Percentiles rank a stretch among this genome's conserved stretches.
Evolutionary conservation across 23 tunicate species (phyloP).

Genomic region (Ascidia mentula): DNA sequence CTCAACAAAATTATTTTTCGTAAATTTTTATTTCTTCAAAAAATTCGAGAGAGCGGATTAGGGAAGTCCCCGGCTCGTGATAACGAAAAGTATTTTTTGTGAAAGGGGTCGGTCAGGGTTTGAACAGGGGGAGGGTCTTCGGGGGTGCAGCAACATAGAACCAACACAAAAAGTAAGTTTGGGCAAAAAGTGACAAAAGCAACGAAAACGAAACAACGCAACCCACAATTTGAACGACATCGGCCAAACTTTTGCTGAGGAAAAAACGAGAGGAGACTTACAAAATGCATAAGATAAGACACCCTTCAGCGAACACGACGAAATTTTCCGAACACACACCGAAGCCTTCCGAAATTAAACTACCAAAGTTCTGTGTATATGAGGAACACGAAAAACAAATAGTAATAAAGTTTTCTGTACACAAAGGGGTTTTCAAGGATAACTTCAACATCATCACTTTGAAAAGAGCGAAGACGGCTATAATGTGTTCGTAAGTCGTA

Average conservation of each 20-base stretch:
- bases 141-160: constrained; percentile 1
- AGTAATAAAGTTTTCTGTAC: no score
- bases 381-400: not conserved
- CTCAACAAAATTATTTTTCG: no score
- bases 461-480: no score
- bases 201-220: not conserved
- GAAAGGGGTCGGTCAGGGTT: not conserved
- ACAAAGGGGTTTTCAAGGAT: no score
- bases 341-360: constrained; percentile 4
- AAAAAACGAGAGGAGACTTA: no score
- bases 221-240: not conserved
- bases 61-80: not conserved
- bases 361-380: not conserved
- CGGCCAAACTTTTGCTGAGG: no score
- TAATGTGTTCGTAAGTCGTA: no score
- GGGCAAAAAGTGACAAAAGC: not conserved
- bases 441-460: no score
- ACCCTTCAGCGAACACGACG: not conserved
- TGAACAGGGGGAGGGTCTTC: not conserved
- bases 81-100: not conserved
- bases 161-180: constrained; percentile 8
- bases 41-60: not conserved
- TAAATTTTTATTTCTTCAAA: not conserved
- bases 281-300: not conserved
- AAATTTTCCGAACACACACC: not conserved